phyloP scores from a whole-genome alignment of 1,140 invertebrate species.

The Holcopasites calliopsidis region DNA sequence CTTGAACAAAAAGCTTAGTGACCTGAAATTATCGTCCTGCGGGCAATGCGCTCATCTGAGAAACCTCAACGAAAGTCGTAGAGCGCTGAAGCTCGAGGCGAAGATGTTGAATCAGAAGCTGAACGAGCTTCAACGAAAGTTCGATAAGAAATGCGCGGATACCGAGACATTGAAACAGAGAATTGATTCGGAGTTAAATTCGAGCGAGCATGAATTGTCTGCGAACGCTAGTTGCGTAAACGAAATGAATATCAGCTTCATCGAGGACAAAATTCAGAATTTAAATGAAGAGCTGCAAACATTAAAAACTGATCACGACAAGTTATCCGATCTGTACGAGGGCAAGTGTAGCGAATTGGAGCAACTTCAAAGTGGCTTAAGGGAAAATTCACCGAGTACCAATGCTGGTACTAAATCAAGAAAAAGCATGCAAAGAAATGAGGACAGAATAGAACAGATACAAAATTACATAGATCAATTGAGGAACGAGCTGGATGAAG shows the following conservation, averaged over 20 bases:
- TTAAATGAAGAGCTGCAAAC: slow-evolving; percentile 40
- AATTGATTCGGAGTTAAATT: slow-evolving; percentile 59
- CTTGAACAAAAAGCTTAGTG: slow-evolving; percentile 63
- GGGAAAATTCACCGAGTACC: too few relatives aligned
- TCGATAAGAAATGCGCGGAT: slow-evolving; percentile 57
- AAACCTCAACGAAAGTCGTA: slow-evolving; percentile 59
- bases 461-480: slow-evolving; percentile 15
- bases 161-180: slow-evolving; percentile 59
- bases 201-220: slow-evolving; percentile 16
- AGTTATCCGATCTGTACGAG: slow-evolving; percentile 29
- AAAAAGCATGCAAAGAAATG: background rate
- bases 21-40: slow-evolving; percentile 63
- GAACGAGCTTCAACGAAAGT: slow-evolving; percentile 63
- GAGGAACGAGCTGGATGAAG: slow-evolving; percentile 15
- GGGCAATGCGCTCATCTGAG: slow-evolving; percentile 61
- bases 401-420: background rate
- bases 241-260: slow-evolving; percentile 30
- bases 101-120: slow-evolving; percentile 63
- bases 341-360: slow-evolving; percentile 37
- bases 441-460: slow-evolving; percentile 31
- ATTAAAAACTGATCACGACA: slow-evolving; percentile 39
- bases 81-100: slow-evolving; percentile 63
- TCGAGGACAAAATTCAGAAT: slow-evolving; percentile 40
- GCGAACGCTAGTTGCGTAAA: slow-evolving; percentile 30
- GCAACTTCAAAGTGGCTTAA: slow-evolving; percentile 5